Conservation (phyloP, 2,888 invertebrate genomes). For the Epistrophe grossulariae region DNA sequence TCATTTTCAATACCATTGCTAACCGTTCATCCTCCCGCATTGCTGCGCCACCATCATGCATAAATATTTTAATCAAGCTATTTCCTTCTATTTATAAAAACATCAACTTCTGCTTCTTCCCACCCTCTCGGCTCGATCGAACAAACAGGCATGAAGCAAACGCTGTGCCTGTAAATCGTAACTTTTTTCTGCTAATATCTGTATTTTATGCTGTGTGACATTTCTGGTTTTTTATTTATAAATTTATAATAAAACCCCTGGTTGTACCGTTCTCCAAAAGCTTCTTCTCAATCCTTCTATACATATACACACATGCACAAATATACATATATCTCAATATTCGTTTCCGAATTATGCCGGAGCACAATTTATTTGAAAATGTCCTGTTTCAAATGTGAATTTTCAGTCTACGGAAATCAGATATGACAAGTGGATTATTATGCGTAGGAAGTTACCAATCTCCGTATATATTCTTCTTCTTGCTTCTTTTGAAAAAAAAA, state of each 20-base stretch:
- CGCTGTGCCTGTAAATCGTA: background rate
- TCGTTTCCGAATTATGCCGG: slow-evolving; percentile 15
- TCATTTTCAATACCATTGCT: too few species aligned
- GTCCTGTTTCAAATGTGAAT: slow-evolving; percentile 27
- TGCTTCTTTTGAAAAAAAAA: background rate
- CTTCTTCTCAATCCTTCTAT: background rate
- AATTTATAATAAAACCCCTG: slow-evolving; percentile 11
- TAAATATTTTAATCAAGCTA: slow-evolving; percentile 4
- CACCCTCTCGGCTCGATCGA: too few species aligned
- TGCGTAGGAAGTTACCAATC: slow-evolving; percentile 32
- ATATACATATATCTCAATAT: background rate
- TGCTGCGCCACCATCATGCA: background rate
- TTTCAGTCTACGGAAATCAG: slow-evolving; percentile 18
- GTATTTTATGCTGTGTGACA: slow-evolving; percentile 9
- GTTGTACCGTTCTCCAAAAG: background rate
- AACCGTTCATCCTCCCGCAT: too few species aligned
- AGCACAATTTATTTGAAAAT: slow-evolving; percentile 15
- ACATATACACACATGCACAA: too few species aligned
- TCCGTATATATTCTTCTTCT: slow-evolving; percentile 1
- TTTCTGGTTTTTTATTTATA: slow-evolving; percentile 3
- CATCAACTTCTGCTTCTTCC: background rate
- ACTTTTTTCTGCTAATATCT: slow-evolving; percentile 7
- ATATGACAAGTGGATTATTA: slow-evolving; percentile 39
- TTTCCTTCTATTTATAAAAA: slow-evolving; percentile 8
- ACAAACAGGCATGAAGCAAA: background rate